Base-by-base conservation (phyloP, 2,113 vertebrate species). In the Istiophorus platypterus region DNA sequence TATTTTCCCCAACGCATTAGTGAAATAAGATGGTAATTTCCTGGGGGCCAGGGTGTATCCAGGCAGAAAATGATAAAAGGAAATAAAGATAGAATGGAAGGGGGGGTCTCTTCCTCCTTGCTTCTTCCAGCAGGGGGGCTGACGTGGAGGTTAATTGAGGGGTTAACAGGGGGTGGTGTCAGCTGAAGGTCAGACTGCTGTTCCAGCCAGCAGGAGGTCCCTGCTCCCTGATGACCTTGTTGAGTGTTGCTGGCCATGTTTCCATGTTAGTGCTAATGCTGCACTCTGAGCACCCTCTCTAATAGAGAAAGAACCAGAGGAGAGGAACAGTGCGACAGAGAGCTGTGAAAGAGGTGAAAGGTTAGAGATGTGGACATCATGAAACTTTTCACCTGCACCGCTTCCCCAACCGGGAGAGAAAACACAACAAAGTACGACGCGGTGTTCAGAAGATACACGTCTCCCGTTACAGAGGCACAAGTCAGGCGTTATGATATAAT, bases 1-100 rank as follows among this genome's bases (percentile, higher is more conserved):
- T 90, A 90, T 94, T 92, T 89, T 89, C 85, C 85, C 74, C 59
- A 81, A 86, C 69, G 77, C 92, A 94, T 95, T 94, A 94, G 90
- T 89, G 92, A 94, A 93, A 94, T 92, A 89, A 92, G 92, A 94
- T 87, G 88, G 92, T 92, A 94, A 95, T 94, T 92, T 93, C 84
- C 81, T 22, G 70, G 63, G 63, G 66, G 85, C 82, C 84, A 81
- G 82, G 85, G 88, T 85, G 90, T 92, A 93, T 87, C 91, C 80
- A 91, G 87, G 93, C 88, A 93, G 90, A 92, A 94, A 93, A 92
- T 85, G 85, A 93, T 83, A 86, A 92, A 92, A 88, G 80, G 88
- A 89, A 90, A 87, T 88, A 84, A 81, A 76, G 78, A 88, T 72
- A 85, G 85, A 84, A 77, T 64, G 42, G 62, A 73, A 56, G 63